Percentiles rank a stretch among this genome's conserved stretches.
Conservation (phyloP, 2,797 vertebrate genomes). For the Rhodeus uyekii region DNA sequence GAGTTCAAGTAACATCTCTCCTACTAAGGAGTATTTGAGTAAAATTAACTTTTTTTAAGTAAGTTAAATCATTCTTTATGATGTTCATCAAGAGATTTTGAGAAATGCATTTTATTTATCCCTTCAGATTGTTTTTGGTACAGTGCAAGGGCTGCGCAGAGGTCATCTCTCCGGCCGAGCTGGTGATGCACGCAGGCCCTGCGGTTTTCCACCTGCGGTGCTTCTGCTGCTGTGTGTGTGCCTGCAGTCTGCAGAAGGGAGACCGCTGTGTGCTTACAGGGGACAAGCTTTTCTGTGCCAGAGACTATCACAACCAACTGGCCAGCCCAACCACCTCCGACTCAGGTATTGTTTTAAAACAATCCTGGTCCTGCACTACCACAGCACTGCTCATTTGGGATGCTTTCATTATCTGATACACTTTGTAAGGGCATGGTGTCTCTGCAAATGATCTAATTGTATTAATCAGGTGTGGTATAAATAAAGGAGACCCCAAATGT, state of each 20-base stretch:
- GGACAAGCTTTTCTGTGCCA: constrained; percentile 90
- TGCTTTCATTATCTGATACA: background rate
- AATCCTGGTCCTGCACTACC: background rate
- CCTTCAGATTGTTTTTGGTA: constrained; percentile 86
- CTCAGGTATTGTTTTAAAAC: constrained; percentile 78
- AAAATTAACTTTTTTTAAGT: background rate
- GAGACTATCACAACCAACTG: constrained; percentile 87
- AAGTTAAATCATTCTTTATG: background rate
- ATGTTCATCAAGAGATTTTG: background rate
- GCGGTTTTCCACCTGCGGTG: constrained; percentile 93
- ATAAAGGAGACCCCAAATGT: background rate
- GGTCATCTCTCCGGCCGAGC: constrained; percentile 85
- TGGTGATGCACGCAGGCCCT: constrained; percentile 90
- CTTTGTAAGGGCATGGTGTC: background rate
- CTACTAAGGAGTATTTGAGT: background rate
- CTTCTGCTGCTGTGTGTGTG: constrained; percentile 94
- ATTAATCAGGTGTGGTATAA: constrained; percentile 7
- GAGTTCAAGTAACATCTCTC: background rate
- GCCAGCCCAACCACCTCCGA: constrained; percentile 86
- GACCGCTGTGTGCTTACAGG: constrained; percentile 92
- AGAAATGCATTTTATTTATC: background rate
- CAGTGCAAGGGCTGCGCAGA: constrained; percentile 87
- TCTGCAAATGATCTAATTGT: background rate
- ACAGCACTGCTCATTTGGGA: constrained; percentile 1
- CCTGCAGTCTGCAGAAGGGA: constrained; percentile 89